These are phyloP conservation scores for Phalanger gymnotis DNA, from an alignment of 2,797 vertebrate genomes.

Conservation along the genomic window DNA sequence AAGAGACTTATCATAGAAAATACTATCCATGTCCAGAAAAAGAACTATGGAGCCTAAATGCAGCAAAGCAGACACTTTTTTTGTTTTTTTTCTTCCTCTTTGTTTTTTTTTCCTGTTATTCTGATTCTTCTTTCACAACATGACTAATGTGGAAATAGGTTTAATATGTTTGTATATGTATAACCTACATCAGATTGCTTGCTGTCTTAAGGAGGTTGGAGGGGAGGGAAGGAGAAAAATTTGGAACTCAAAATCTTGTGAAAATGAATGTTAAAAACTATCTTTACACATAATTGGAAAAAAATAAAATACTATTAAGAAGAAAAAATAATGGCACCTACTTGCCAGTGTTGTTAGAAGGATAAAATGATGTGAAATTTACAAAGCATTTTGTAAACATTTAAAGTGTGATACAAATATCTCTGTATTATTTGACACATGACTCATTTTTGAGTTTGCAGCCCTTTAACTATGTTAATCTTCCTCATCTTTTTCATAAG, in stretches of 20 bases:
- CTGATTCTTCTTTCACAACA: neutral
- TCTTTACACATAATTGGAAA: neutral
- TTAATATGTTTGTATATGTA: neutral
- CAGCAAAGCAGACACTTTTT: neutral
- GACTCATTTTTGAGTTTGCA: neutral
- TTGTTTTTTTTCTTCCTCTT: neutral
- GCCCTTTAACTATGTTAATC: neutral
- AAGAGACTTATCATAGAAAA: neutral
- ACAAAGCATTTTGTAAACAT: neutral
- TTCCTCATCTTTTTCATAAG: neutral
- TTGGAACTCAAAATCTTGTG: neutral
- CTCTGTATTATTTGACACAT: neutral
- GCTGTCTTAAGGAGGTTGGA: neutral
- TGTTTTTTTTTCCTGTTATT: neutral
- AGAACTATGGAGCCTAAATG: neutral
- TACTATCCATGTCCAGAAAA: too few relatives aligned
- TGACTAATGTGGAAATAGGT: neutral
- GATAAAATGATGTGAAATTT: neutral
- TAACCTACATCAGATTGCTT: neutral
- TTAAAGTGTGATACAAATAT: neutral
- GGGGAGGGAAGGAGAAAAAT: neutral
- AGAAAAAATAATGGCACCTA: neutral
- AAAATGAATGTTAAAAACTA: neutral
- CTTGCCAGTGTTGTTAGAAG: neutral
- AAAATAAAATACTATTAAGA: neutral